Base-by-base conservation (phyloP, 2,888 invertebrate species). In the Unio delphinus region DNA sequence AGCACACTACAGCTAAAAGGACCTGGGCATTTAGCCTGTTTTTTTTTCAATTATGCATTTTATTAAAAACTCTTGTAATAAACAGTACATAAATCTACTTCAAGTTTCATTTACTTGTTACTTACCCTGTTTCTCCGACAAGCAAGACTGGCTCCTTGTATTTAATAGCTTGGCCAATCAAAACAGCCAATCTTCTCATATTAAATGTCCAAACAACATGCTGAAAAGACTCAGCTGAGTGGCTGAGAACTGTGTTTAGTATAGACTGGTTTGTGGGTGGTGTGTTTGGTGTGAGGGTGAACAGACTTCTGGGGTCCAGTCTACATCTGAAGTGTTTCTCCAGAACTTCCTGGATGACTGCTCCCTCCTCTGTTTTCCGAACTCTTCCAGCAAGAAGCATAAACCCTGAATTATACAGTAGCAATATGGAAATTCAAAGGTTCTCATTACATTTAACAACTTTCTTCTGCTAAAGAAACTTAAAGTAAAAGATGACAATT, bases 201-300 rank as follows among this genome's bases (percentile, higher is more conserved):
- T 95, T 95, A 79, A 93, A 94, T 0, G 99, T 99, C 97, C 98
- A 98, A 0, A 99, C 97, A 28, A 99, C 93, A 86, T 97, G 95
- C 6, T 92, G 91, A 85, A 95, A 95, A 55, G 92, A 92, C 8
- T 68, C 75, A 55, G 77, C 75, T 58, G 81, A 77, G 64, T 82
- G 78, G 60, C 71, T 64, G 4, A 78, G 77, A 17, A 86, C 74
- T 57, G 71, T 58, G 61, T 81, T 73, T 65, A 87, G 72, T 56
- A 83, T 66, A 28, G 75, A 67, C 11, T 69, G 76, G 0, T 96
- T 96, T 0, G 96, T 95, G 0, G 93, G 89, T 0, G 97, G 97
- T 0, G 95, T 95, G 28, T 89, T 82, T 3, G 88, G 84, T 74
- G 85, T 83, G 64, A 86, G 62, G 17, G 76, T 93, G 86, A 96